Evolutionary conservation across 2,797 vertebrate genomes (phyloP).

Genomic region (Arremon brunneinucha): DNA sequence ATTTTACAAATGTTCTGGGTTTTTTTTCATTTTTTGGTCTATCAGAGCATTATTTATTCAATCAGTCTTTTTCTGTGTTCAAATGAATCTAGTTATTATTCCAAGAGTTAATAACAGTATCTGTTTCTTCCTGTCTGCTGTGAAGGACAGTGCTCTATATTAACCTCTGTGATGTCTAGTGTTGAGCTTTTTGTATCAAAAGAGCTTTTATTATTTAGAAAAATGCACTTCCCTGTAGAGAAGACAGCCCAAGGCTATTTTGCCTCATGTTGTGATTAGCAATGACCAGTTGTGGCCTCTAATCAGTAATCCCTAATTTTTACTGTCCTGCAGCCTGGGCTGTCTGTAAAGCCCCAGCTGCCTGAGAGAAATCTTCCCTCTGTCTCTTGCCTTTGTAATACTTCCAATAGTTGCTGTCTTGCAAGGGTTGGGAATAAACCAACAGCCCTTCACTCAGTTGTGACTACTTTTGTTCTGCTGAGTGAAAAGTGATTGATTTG

Average conservation of each 20-base stretch:
- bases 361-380: not conserved
- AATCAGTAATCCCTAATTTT: not conserved
- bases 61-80: not conserved
- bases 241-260: not conserved
- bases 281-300: not conserved
- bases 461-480: not conserved
- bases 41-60: not conserved
- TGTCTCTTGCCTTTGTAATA: not conserved
- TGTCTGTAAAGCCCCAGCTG: not conserved
- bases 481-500: constrained; percentile 15
- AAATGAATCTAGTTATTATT: not conserved
- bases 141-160: not conserved
- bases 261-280: not conserved
- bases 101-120: not conserved
- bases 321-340: not conserved
- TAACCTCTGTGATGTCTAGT: not conserved
- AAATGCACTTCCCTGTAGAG: not conserved
- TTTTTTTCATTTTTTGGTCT: not conserved
- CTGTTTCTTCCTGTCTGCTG: not conserved
- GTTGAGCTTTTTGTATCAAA: not conserved
- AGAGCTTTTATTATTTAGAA: not conserved
- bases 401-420: not conserved
- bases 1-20: not conserved
- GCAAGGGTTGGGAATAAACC: not conserved
- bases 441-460: not conserved